A percentile compares a stretch with the other conserved stretches of the same genome.
Evolutionary conservation across 1,140 invertebrate species (phyloP).

Genomic region (Atta colombica): DNA sequence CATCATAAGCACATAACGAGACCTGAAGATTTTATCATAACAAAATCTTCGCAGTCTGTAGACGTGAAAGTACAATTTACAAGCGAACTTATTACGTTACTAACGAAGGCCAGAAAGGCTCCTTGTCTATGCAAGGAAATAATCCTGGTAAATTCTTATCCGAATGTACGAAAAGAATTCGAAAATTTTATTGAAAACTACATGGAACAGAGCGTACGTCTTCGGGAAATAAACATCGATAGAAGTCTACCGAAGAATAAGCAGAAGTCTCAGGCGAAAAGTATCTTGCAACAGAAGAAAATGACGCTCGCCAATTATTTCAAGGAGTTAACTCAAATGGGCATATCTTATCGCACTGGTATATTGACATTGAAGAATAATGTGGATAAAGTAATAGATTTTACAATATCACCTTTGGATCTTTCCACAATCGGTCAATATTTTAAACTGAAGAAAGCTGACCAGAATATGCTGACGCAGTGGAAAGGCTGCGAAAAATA

Average conservation of each 20-base stretch:
- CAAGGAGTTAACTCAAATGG: constrained; percentile 90
- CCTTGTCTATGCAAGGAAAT: constrained; percentile 88
- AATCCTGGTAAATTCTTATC: constrained; percentile 87
- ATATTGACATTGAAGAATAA: constrained; percentile 84
- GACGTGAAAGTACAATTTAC: background rate
- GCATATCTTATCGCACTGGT: constrained; percentile 94
- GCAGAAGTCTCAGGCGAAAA: constrained; percentile 93
- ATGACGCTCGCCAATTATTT: constrained; percentile 94
- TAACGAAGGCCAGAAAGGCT: constrained; percentile 87
- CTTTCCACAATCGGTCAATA: constrained; percentile 86
- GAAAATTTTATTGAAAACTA: constrained; percentile 89
- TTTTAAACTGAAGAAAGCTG: constrained; percentile 67
- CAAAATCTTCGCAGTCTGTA: constrained; percentile 12
- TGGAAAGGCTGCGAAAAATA: constrained; percentile 93
- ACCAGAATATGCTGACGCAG: constrained; percentile 84
- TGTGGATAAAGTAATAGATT: constrained; percentile 80
- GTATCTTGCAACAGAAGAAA: constrained; percentile 94
- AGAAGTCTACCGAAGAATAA: constrained; percentile 89
- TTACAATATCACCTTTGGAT: constrained; percentile 88
- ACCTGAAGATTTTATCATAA: constrained; percentile 74
- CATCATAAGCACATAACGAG: constrained; percentile 61
- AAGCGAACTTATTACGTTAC: constrained; percentile 78
- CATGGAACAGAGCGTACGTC: constrained; percentile 88
- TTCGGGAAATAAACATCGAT: constrained; percentile 90
- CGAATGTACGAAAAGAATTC: constrained; percentile 87